A percentile compares a stretch with the other conserved stretches of the same genome.
phyloP scores from a whole-genome alignment of 2,888 invertebrate genomes.

The Drosophila niveifrons region DNA sequence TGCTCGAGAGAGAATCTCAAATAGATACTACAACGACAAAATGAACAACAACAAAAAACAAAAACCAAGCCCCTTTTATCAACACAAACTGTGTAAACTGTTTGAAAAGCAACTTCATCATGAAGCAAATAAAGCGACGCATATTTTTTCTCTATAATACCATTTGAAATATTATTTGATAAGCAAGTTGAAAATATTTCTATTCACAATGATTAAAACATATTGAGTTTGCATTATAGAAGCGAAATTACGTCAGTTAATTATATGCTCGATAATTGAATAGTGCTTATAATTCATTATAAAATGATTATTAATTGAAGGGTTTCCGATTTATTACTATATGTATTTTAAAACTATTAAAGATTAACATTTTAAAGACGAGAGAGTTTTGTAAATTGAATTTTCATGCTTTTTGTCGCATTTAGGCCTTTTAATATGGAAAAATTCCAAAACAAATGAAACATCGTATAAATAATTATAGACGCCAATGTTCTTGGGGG shows the following conservation, averaged over 20 bases:
- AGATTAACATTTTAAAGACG: no score
- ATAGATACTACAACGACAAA: not conserved
- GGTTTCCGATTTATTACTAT: no score
- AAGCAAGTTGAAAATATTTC: not conserved
- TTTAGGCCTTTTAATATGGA: slow-evolving; percentile 60
- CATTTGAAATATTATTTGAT: not conserved
- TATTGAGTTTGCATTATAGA: not conserved
- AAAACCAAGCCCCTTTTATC: slow-evolving; percentile 2
- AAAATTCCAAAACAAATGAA: slow-evolving; percentile 85
- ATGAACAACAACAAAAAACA: not conserved
- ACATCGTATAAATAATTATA: slow-evolving; percentile 84
- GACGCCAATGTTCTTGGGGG: slow-evolving; percentile 59
- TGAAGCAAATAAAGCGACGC: not conserved
- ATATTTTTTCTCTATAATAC: not conserved
- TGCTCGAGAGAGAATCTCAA: not conserved
- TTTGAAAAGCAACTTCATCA: not conserved
- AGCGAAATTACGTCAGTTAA: not conserved
- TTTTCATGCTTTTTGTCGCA: not conserved
- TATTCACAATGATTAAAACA: not conserved
- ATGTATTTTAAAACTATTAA: no score
- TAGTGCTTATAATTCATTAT: not conserved
- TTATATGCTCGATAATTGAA: not conserved
- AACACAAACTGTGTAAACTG: not conserved
- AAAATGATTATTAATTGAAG: not conserved
- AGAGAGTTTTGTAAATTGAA: not conserved